Base-by-base conservation (phyloP, 2,797 vertebrate species). In the Columba guinea region DNA sequence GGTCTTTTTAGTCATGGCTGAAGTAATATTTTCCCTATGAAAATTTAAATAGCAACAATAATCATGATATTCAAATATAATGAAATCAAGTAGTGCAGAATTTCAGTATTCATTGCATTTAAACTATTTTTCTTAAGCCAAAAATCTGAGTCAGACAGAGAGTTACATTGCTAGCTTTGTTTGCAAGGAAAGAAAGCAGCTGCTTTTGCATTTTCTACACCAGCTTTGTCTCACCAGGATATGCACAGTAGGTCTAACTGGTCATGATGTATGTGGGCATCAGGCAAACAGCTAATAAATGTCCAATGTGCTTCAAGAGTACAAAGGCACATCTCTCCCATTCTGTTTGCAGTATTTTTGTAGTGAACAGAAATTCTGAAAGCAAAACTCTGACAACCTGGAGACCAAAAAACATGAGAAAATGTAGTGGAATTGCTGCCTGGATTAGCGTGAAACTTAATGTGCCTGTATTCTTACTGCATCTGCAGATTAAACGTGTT, bases 261-360 rank as follows among this genome's bases (percentile, higher is more conserved):
- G 52, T 74, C 58, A 35, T 4, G 34, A 30, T 41, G 28, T 37
- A 11, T 8, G 28, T 46, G 26, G 86, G 7, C 35, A 48, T n/a
- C 52, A 86, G 49, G 17, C 8, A 83, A 78, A 51, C 15, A 84
- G 39, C 41, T 32, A 64, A 51, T 49, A 81, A 86, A 84, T 26
- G 26, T 82, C 65, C 44, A 64, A 13, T 10, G 30, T 60, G 3
- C 34, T 84, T 79, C 70, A 82, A 41, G 67, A 60, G 17, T 9
- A 13, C 9, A 0, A 1, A 58, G 34, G 11, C n/a, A 64, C n/a
- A 56, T 60, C 10, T 70, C 44, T 55, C 17, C 35, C 7, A 1
- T 53, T 89, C 44, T 81, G 15, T 11, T 60, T 78, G 26, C 13
- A 52, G 4, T 24, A 59, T 48, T 58, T 69, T 75, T 23, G 3